Percentiles rank a stretch among this genome's conserved stretches.
Evolutionary conservation across 1,140 invertebrate genomes (phyloP).

Genomic region (Leptinotarsa undecemlineata): DNA sequence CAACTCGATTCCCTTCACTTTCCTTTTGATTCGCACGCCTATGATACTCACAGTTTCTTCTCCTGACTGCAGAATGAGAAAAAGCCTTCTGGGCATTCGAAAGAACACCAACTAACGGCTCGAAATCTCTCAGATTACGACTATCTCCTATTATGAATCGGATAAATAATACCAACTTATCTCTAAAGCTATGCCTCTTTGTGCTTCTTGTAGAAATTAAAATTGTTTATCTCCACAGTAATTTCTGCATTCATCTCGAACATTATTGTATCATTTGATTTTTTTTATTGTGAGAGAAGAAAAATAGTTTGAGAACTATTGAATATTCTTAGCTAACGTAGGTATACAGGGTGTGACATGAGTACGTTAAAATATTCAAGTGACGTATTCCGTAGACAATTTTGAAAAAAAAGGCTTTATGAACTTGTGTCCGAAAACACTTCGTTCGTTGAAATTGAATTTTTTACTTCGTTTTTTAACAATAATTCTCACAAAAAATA

Average conservation of each 20-base stretch:
- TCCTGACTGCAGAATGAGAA: slow-evolving; percentile 16
- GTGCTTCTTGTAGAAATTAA: slow-evolving; percentile 3
- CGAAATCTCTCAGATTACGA: slow-evolving; percentile 15
- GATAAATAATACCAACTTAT: slow-evolving; percentile 15
- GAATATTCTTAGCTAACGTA: too few relatives aligned
- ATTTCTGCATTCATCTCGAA: neutral
- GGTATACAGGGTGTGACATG: too few relatives aligned
- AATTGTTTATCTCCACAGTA: neutral
- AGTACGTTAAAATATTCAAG: too few relatives aligned
- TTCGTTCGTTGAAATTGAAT: too few relatives aligned
- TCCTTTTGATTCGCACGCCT: neutral
- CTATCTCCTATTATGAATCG: slow-evolving; percentile 22
- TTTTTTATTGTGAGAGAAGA: too few relatives aligned
- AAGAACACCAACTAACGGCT: slow-evolving; percentile 24
- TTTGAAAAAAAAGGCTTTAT: too few relatives aligned
- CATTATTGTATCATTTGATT: neutral
- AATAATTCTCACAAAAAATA: too few relatives aligned
- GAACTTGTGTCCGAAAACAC: too few relatives aligned
- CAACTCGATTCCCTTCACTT: neutral
- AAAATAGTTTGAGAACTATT: too few relatives aligned
- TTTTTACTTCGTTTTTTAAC: too few relatives aligned
- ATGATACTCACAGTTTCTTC: slow-evolving; percentile 10
- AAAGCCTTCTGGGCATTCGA: slow-evolving; percentile 16
- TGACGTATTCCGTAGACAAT: too few relatives aligned
- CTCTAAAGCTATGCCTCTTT: slow-evolving; percentile 3